phyloP scores from a whole-genome alignment of 2,113 vertebrate species.

The Vicugna pacos region DNA sequence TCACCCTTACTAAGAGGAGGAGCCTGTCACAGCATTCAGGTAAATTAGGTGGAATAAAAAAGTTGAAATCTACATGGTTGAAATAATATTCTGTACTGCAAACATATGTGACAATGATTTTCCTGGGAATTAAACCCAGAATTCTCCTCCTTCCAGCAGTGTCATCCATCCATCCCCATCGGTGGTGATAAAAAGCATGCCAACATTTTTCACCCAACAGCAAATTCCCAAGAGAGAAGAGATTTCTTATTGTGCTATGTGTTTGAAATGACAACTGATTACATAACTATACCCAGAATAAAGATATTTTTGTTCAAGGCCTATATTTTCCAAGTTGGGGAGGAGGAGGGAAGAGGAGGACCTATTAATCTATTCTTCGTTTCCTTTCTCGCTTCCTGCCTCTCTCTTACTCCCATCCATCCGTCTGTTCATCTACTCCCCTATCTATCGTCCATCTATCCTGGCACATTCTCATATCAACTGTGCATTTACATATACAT shows the following conservation, averaged over 20 bases:
- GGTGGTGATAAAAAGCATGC: slow-evolving; percentile 27
- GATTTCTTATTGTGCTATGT: not conserved
- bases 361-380: not conserved
- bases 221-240: slow-evolving; percentile 16
- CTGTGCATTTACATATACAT: not conserved
- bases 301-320: slow-evolving; percentile 31
- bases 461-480: not conserved
- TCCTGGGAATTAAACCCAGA: slow-evolving; percentile 19
- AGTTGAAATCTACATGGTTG: not conserved
- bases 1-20: not conserved
- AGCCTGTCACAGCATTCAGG: not conserved
- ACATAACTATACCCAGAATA: not conserved
- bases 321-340: not conserved
- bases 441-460: no score
- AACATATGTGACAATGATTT: slow-evolving; percentile 29
- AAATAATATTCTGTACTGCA: not conserved
- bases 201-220: not conserved
- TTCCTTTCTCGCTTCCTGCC: not conserved
- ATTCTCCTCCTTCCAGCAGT: slow-evolving; percentile 10
- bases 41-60: slow-evolving; percentile 5
- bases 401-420: not conserved
- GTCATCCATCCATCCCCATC: not conserved
- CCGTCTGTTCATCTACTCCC: not conserved
- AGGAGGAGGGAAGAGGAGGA: not conserved
- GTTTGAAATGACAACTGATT: slow-evolving; percentile 46